Evolutionary conservation across 2,113 vertebrate genomes (phyloP).

Genomic region (Lagopus leucura): DNA sequence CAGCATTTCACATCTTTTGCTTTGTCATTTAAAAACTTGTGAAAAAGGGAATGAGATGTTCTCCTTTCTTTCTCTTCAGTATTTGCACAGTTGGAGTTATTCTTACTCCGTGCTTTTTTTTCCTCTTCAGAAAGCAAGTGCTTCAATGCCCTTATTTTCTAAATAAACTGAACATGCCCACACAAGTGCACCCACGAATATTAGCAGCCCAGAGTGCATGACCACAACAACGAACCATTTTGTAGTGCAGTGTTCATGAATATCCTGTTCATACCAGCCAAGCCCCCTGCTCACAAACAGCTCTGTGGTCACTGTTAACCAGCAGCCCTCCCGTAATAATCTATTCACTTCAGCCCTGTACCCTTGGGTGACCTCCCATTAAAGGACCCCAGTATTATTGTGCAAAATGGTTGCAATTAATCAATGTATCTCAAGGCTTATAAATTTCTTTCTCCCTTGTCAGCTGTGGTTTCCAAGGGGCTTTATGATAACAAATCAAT

Average conservation of each 20-base stretch:
- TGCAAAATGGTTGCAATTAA: conserved; percentile 39
- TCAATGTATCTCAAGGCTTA: conserved; percentile 39
- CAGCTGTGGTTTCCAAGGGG: conserved; percentile 29
- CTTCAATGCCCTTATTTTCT: conserved; percentile 72
- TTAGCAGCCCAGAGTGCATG: conserved; percentile 58
- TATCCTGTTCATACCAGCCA: conserved; percentile 60
- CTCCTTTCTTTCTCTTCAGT: conserved; percentile 46
- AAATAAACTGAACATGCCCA: conserved; percentile 71
- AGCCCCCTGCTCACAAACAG: conserved; percentile 60
- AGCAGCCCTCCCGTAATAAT: conserved; percentile 56
- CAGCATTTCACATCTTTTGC: not conserved
- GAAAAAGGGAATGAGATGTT: conserved; percentile 29
- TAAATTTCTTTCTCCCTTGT: conserved; percentile 55
- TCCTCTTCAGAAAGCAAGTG: conserved; percentile 53
- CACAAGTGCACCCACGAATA: conserved; percentile 63
- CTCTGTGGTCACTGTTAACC: conserved; percentile 57
- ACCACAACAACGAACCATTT: conserved; percentile 59
- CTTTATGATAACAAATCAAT: conserved; percentile 37
- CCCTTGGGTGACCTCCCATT: conserved; percentile 62
- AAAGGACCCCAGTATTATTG: conserved; percentile 60
- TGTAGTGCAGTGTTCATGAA: conserved; percentile 45
- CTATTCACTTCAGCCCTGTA: conserved; percentile 22
- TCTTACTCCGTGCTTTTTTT: conserved; percentile 1
- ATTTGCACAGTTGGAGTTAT: conserved; percentile 62
- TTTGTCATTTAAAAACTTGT: conserved; percentile 52